Conservation (phyloP, 2,113 vertebrate genomes). For the Actenoides hombroni region DNA sequence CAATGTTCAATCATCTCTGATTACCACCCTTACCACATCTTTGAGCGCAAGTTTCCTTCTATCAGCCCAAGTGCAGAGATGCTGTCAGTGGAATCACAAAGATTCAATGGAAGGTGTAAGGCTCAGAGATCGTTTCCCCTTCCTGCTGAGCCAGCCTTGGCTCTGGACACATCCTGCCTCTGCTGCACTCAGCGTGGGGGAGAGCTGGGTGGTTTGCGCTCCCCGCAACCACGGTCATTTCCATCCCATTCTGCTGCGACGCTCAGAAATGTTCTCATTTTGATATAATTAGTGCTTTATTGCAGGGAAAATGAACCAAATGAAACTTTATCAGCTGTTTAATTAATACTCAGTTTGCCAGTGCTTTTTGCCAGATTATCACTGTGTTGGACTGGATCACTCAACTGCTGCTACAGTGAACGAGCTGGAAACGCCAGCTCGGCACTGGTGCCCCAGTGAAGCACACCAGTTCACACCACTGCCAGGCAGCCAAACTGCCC, state of each 20-base stretch:
- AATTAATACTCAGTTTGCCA: slow-evolving; percentile 56
- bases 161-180: neutral
- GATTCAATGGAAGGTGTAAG: neutral
- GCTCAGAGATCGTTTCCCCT: neutral
- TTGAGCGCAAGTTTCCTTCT: neutral
- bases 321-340: slow-evolving; percentile 69
- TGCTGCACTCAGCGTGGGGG: neutral
- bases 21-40: rapidly evolving
- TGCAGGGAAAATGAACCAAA: slow-evolving; percentile 59
- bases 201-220: neutral
- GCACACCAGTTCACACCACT: neutral
- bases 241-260: neutral
- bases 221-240: neutral
- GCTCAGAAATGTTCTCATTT: neutral
- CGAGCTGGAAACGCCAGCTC: neutral
- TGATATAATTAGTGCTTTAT: slow-evolving; percentile 6
- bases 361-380: neutral
- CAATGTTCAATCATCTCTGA: neutral
- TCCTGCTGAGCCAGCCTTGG: neutral
- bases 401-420: neutral
- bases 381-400: neutral
- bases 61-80: too few relatives aligned
- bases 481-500: neutral
- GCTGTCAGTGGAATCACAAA: neutral
- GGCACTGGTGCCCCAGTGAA: neutral